These are phyloP conservation scores for Chaetura pelagica DNA, from an alignment of 2,113 vertebrate genomes.

Conservation along the genomic window DNA sequence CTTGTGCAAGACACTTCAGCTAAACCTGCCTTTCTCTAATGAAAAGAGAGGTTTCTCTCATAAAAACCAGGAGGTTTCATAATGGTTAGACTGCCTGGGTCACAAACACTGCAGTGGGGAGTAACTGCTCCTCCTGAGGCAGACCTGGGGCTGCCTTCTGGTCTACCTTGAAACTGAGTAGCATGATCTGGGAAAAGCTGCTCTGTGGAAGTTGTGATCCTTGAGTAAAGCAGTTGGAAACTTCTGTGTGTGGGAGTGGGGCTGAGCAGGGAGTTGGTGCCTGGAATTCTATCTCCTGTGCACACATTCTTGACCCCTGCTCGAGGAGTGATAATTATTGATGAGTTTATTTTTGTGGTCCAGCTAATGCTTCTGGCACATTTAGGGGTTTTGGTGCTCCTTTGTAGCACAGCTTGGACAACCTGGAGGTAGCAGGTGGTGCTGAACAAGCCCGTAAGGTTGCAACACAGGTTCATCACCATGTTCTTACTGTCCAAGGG, in stretches of 20 bases:
- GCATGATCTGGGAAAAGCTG: not conserved
- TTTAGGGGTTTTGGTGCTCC: not conserved
- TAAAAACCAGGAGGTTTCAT: not conserved
- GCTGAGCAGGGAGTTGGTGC: not conserved
- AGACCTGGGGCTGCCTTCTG: constrained; percentile 24
- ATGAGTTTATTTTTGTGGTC: not conserved
- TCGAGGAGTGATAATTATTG: no score
- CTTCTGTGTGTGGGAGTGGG: not conserved
- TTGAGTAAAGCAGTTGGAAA: not conserved
- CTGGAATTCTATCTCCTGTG: not conserved
- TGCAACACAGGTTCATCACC: not conserved
- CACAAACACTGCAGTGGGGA: not conserved
- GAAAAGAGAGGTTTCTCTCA: not conserved
- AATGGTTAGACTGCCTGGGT: not conserved
- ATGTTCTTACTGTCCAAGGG: not conserved
- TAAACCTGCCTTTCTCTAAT: not conserved
- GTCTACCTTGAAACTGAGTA: not conserved
- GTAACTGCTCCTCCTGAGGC: not conserved
- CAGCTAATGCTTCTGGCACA: not conserved
- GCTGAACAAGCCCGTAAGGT: no score
- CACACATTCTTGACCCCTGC: not conserved
- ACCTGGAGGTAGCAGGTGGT: not conserved
- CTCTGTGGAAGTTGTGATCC: not conserved
- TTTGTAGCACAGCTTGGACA: not conserved
- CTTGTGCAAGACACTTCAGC: not conserved